Evolutionary conservation across 1,140 invertebrate genomes (phyloP), one percentile per base, ranked within the genome.

Genomic region (Babylonia areolata): DNA sequence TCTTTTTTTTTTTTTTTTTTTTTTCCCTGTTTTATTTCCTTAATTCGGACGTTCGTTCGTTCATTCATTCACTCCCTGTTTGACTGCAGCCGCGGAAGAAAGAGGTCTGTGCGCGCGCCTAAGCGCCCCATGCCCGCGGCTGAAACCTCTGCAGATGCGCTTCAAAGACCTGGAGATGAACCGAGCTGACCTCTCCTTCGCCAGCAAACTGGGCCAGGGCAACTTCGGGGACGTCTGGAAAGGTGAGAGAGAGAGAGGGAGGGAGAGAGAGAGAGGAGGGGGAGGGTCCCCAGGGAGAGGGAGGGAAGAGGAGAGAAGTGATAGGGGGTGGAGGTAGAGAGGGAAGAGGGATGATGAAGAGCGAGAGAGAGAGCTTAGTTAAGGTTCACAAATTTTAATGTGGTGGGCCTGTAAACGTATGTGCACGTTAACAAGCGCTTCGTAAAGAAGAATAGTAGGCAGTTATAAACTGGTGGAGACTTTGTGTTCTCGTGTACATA

Each of bases 51-150:
- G 71, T 9, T 71, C 64, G 71, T 15, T 84, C 71, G 5, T 40
- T 75, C 83, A 31, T 31, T 54, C 75, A 51, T 46, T 85, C 84
- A 51, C 75, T 35, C 75, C 46, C 73, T 85, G 31, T 71, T 37
- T 78, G 17, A 33, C 9, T 78, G 17, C 46, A 42, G 40, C 0
- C 2, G 40, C 6, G 12, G 40, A 3, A 6, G 31, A 31, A 9
- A 1, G 31, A 28, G 31, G 71, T 17, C 71, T 73, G n/a, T 73
- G 71, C 33, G 20, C 71, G 2, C 71, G 20, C 5, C 71, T 73
- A 6, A 73, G 71, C 33, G 3, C 33, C 31, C 71, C 71, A 3
- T 73, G 71, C 17, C 71, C 71, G 11, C 71, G 71, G 12, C 31
- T 73, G 71, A 31, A 35, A 35, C 71, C 71, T 28, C 31, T 73